phyloP scores from a whole-genome alignment of 2,797 vertebrate species.

The Tragelaphus eurycerus region DNA sequence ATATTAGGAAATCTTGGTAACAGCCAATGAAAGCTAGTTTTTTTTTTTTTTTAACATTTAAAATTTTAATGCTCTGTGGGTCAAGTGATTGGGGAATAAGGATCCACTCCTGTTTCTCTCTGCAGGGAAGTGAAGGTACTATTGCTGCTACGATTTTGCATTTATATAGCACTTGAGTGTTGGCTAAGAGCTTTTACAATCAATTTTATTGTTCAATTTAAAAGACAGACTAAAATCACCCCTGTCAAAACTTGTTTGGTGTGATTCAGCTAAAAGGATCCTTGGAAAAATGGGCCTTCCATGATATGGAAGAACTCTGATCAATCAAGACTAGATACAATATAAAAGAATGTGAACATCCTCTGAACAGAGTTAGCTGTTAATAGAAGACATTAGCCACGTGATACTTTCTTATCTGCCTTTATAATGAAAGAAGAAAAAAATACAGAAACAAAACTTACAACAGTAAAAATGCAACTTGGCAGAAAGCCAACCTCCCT shows the following conservation, averaged over 20 bases:
- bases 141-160: slow-evolving; percentile 21
- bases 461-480: background rate
- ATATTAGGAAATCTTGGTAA: slow-evolving; percentile 41
- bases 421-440: slow-evolving; percentile 18
- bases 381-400: background rate
- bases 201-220: slow-evolving; percentile 49
- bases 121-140: background rate
- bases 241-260: slow-evolving; percentile 38
- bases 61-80: slow-evolving; percentile 51
- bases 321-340: background rate
- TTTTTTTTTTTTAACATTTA: background rate
- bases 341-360: background rate
- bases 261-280: background rate
- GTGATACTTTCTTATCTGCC: background rate
- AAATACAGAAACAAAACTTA: background rate
- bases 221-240: slow-evolving; percentile 48
- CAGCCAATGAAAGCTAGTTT: background rate
- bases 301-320: background rate
- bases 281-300: slow-evolving; percentile 3
- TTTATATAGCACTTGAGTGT: slow-evolving; percentile 18
- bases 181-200: slow-evolving; percentile 58
- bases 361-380: background rate
- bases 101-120: background rate
- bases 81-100: slow-evolving; percentile 41
- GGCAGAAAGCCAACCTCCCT: background rate